Base-by-base conservation (phyloP, 30 jellyfish, hydroid and myxozoan genomes). In the Chrysaora quinquecirrha region DNA sequence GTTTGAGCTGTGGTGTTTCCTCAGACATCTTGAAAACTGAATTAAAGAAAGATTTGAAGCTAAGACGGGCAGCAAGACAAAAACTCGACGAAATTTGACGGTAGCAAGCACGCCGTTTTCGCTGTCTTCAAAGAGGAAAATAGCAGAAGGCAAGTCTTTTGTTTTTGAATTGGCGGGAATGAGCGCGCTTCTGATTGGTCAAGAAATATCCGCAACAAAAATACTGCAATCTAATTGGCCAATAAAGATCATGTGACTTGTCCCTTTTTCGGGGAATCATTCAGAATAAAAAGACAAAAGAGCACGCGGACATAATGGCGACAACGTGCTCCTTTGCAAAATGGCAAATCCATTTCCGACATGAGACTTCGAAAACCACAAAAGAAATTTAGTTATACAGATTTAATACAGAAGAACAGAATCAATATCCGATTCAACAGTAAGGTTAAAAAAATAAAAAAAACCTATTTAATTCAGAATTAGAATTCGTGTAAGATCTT, bases 141-240 rank as follows among this genome's bases (percentile, higher is more conserved):
- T 35, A 27, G 12, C n/a, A 49, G 34, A 60, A 32, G 54, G 66
- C 63, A 60, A 50, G 85, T 19, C 48, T n/a, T 82, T 82, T 82
- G 73, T 21, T 43, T 60, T 34, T 34, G n/a, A 68, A 78, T 79
- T 82, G 92, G 92, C 92, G 92, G 92, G 92, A 69, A 82, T 35
- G 28, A 19, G 16, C n/a, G 16, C 69, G 20, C 64, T 25, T 4
- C 49, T 58, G 85, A 68, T 82, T 68, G 92, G 85, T 19, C 43
- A 2, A 50, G 19, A 0, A 1, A 0, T 21, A 16, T 24, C n/a
- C n/a, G n/a, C n/a, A n/a, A n/a, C n/a, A n/a, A n/a, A n/a, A 34
- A 79, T 64, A 33, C 54, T 65, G 75, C 62, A 12, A 23, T 58
- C 28, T 76, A 19, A 80, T 80, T 80, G 90, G 90, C 10, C 49